Percentiles rank a stretch among this genome's conserved stretches.
Conservation (phyloP, 2,888 invertebrate genomes). For the Urechis unicinctus region DNA sequence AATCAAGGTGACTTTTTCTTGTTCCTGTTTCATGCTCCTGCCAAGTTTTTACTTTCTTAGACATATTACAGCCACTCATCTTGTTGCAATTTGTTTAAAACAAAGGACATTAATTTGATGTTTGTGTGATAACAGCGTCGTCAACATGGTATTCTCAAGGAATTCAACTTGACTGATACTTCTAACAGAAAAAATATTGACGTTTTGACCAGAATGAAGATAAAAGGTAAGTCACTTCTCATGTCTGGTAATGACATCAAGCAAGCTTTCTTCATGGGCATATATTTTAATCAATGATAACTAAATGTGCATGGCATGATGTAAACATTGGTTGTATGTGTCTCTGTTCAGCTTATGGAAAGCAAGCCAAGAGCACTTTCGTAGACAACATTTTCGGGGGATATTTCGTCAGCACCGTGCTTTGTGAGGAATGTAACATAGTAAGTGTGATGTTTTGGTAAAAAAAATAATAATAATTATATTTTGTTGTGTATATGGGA, state of each 20-base stretch:
- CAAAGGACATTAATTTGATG: neutral
- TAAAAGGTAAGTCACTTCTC: slow-evolving; percentile 55
- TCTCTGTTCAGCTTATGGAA: slow-evolving; percentile 10
- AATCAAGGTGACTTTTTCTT: slow-evolving; percentile 40
- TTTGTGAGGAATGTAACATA: slow-evolving; percentile 66
- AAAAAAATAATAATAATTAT: neutral
- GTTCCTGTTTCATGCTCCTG: too few species aligned
- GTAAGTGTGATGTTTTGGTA: slow-evolving; percentile 31
- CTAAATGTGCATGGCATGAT: too few species aligned
- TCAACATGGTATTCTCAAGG: slow-evolving; percentile 71
- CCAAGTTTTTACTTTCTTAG: too few species aligned
- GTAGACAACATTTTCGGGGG: slow-evolving; percentile 89
- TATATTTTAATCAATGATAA: too few species aligned
- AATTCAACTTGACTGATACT: slow-evolving; percentile 65
- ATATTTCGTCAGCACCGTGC: slow-evolving; percentile 67
- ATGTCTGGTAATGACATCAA: too few species aligned
- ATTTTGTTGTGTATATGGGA: neutral
- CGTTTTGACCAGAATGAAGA: slow-evolving; percentile 66
- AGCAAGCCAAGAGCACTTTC: slow-evolving; percentile 52
- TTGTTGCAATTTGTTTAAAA: too few species aligned
- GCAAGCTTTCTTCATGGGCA: too few species aligned
- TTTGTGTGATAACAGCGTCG: slow-evolving; percentile 61
- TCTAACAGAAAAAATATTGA: slow-evolving; percentile 70
- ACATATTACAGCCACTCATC: too few species aligned
- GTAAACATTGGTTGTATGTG: too few species aligned